Conservation (phyloP, 2,113 vertebrate genomes). For the Pithys albifrons region DNA sequence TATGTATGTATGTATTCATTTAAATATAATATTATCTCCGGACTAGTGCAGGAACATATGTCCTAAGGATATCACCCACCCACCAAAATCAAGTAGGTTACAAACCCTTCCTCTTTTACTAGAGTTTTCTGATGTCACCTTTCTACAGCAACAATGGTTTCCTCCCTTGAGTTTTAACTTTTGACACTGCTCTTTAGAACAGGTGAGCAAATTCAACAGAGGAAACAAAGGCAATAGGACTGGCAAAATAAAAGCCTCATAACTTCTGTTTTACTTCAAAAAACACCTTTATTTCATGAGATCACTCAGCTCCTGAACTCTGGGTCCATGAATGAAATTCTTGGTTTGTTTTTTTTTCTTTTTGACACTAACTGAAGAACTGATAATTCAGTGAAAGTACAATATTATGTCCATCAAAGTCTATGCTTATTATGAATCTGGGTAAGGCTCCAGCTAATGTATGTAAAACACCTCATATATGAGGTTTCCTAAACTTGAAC, state of each 20-base stretch:
- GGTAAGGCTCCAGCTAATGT: neutral
- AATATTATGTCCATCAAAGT: neutral
- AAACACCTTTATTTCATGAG: neutral
- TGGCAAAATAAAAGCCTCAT: neutral
- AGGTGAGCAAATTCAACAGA: neutral
- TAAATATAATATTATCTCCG: neutral
- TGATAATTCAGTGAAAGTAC: neutral
- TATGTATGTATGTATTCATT: too few species aligned
- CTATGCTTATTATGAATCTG: neutral
- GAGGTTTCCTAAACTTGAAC: neutral
- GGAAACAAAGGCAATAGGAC: neutral
- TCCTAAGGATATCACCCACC: neutral
- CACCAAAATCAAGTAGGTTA: neutral
- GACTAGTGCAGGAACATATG: neutral
- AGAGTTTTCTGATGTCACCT: neutral
- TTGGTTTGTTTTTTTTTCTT: neutral
- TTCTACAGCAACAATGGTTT: neutral
- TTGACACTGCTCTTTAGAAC: neutral
- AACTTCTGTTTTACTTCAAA: neutral
- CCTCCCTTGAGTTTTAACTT: neutral
- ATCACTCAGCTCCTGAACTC: neutral
- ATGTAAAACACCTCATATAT: neutral
- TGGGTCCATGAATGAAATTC: neutral
- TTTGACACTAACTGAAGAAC: neutral
- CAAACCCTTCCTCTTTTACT: neutral